These are phyloP conservation scores for Pavo muticus DNA, from an alignment of 2,113 vertebrate species.

Conservation along the genomic window DNA sequence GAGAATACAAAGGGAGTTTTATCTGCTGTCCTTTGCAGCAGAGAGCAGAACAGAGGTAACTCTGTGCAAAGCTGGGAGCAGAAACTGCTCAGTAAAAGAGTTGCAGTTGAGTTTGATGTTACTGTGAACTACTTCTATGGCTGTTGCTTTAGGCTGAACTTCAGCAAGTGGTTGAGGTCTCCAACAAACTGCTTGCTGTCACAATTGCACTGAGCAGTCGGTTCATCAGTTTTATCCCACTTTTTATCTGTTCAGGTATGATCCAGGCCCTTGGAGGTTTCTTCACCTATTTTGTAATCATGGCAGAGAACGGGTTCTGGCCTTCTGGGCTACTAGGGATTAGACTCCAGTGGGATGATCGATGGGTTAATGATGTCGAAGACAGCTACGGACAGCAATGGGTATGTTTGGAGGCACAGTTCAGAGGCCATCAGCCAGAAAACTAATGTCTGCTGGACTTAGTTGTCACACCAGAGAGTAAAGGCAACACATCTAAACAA, in stretches of 20 bases:
- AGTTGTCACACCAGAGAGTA: background rate
- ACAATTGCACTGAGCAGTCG: background rate
- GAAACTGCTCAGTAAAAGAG: background rate
- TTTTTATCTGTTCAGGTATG: slow-evolving; percentile 78
- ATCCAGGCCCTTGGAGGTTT: slow-evolving; percentile 90
- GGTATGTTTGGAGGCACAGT: slow-evolving; percentile 71
- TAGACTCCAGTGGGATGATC: slow-evolving; percentile 86
- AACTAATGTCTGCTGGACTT: background rate
- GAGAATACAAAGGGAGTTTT: slow-evolving; percentile 54
- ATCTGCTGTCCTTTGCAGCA: slow-evolving; percentile 43
- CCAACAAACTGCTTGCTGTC: background rate
- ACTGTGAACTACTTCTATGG: background rate
- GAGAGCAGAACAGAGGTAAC: slow-evolving; percentile 25
- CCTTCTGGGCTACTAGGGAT: slow-evolving; percentile 82
- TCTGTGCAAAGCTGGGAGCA: background rate
- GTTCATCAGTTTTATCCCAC: background rate
- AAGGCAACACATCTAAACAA: background rate
- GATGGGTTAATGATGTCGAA: slow-evolving; percentile 84
- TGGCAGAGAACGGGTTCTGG: slow-evolving; percentile 85
- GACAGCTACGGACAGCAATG: slow-evolving; percentile 89
- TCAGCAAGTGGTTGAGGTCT: background rate
- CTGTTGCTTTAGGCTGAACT: background rate
- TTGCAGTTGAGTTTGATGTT: background rate
- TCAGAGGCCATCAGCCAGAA: background rate
- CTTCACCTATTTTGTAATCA: slow-evolving; percentile 87